These are phyloP conservation scores for Lathamus discolor DNA, from an alignment of 2,113 vertebrate genomes.

Conservation along the genomic window DNA sequence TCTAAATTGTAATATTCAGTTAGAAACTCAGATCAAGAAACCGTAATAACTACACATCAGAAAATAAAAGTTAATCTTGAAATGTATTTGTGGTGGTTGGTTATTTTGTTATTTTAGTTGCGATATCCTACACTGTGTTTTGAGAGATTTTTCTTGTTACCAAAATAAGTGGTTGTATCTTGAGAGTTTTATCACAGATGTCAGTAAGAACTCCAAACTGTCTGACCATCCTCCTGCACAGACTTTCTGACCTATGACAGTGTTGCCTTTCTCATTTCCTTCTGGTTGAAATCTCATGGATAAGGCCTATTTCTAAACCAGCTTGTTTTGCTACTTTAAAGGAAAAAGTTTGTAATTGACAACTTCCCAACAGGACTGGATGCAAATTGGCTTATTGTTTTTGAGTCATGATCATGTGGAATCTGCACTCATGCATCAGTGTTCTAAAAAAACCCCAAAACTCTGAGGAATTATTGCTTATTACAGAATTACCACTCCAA, in stretches of 20 bases:
- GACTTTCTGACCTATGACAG: not conserved
- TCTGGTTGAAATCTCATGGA: not conserved
- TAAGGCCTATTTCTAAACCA: not conserved
- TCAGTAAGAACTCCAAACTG: not conserved
- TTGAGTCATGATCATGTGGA: not conserved
- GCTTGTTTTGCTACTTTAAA: not conserved
- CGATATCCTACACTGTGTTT: not conserved
- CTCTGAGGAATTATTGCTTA: not conserved
- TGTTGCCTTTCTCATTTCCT: not conserved
- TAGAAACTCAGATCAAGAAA: conserved; percentile 8
- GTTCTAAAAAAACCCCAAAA: not conserved
- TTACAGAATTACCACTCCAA: not conserved
- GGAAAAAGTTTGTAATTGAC: not conserved
- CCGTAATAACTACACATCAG: not conserved
- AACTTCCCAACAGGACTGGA: not conserved
- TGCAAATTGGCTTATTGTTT: not conserved
- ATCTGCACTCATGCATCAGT: not conserved
- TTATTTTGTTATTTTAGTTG: conserved; percentile 15
- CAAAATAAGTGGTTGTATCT: not conserved
- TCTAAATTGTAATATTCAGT: conserved; percentile 51
- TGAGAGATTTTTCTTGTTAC: not conserved
- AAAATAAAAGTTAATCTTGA: conserved; percentile 43
- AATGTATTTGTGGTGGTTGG: not conserved
- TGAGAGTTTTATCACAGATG: not conserved
- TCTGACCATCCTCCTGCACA: not conserved